A percentile compares a stretch with the other conserved stretches of the same genome.
Evolutionary conservation across 2,113 vertebrate species (phyloP).

Genomic region (Pipa parva): DNA sequence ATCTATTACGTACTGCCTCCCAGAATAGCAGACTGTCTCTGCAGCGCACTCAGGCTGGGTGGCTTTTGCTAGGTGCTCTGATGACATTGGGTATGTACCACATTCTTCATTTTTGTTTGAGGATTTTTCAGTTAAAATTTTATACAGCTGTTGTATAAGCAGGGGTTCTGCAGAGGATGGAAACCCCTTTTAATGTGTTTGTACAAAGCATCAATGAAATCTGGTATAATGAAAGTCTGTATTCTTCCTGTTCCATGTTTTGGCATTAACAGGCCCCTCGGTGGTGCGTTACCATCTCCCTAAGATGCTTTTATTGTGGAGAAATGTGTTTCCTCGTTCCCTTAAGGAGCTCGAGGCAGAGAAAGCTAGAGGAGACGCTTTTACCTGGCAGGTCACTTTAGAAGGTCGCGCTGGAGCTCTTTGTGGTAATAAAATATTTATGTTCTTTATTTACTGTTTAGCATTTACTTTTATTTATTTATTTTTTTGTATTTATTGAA

Average conservation of each 20-base stretch:
- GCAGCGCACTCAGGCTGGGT: slow-evolving; percentile 93
- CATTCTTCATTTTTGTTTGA: too few relatives aligned
- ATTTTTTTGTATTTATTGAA: not conserved
- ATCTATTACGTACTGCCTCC: slow-evolving; percentile 87
- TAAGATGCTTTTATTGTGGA: slow-evolving; percentile 95
- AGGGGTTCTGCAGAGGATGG: too few relatives aligned
- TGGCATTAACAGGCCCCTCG: slow-evolving; percentile 78
- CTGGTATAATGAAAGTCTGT: too few relatives aligned
- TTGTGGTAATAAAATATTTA: slow-evolving; percentile 77
- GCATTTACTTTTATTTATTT: not conserved
- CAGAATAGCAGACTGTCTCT: slow-evolving; percentile 95
- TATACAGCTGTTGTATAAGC: too few relatives aligned
- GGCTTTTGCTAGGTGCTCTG: slow-evolving; percentile 94
- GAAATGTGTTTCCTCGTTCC: slow-evolving; percentile 96
- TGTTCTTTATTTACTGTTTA: too few relatives aligned
- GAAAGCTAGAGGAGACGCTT: slow-evolving; percentile 91
- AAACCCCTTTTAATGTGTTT: too few relatives aligned
- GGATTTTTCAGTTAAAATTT: too few relatives aligned
- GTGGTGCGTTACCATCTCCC: slow-evolving; percentile 95
- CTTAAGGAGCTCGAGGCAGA: slow-evolving; percentile 95
- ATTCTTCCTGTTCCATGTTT: not conserved
- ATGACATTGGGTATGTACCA: slow-evolving; percentile 88
- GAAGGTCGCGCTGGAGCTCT: slow-evolving; percentile 94
- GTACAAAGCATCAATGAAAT: too few relatives aligned
- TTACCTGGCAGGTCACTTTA: slow-evolving; percentile 96